phyloP scores from a whole-genome alignment of 2,113 vertebrate species.

The Sturnus vulgaris region DNA sequence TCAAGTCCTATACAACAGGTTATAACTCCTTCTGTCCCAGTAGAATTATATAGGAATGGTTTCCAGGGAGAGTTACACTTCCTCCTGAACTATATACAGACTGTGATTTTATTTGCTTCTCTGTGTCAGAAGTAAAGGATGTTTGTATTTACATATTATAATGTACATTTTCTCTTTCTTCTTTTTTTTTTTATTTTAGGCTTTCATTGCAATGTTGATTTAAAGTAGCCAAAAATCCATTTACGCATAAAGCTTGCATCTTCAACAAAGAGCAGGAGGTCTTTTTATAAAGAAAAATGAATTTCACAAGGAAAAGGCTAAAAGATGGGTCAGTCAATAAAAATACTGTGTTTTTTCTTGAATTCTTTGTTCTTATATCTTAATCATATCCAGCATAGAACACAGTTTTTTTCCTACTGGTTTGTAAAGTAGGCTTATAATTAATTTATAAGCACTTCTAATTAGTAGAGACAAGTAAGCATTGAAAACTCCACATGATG shows the following conservation, averaged over 20 bases:
- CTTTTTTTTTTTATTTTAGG: background rate
- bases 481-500: background rate
- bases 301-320: background rate
- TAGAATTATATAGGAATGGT: background rate
- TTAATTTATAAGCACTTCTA: slow-evolving; percentile 53
- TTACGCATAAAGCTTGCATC: background rate
- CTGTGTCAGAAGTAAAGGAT: background rate
- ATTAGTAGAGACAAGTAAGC: slow-evolving; percentile 20
- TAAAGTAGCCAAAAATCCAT: background rate
- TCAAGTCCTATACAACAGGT: background rate
- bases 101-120: background rate
- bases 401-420: background rate
- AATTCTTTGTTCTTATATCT: background rate
- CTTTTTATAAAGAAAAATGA: background rate
- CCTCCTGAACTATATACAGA: background rate
- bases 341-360: background rate
- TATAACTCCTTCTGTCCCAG: background rate
- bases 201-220: background rate
- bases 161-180: background rate
- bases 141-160: background rate
- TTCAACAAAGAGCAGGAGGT: background rate
- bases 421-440: slow-evolving; percentile 28
- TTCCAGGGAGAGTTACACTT: background rate
- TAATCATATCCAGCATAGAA: background rate
- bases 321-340: background rate